A percentile compares a stretch with the other conserved stretches of the same genome.
These are phyloP conservation scores for Zonitis immaculata DNA, from an alignment of 2,888 invertebrate genomes.

Conservation along the genomic window DNA sequence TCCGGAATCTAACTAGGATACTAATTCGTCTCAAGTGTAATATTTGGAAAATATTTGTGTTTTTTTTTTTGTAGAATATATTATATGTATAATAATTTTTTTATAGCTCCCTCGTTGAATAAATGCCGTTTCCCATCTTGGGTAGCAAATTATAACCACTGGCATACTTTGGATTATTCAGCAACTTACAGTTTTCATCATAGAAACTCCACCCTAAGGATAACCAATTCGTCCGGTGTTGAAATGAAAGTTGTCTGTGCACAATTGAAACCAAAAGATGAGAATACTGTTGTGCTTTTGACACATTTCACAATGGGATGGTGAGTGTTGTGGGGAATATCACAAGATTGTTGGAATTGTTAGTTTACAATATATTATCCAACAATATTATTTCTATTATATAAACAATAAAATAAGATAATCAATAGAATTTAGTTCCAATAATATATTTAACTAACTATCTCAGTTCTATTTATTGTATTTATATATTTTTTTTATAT, in stretches of 20 bases:
- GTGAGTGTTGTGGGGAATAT: slow-evolving; percentile 50
- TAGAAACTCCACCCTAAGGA: slow-evolving; percentile 68
- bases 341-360: not conserved
- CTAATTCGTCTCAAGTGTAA: slow-evolving; percentile 18
- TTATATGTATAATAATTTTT: slow-evolving; percentile 4
- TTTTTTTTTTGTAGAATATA: no score
- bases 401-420: not conserved
- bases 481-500: not conserved
- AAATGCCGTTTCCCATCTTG: slow-evolving; percentile 84
- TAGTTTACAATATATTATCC: not conserved
- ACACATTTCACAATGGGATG: slow-evolving; percentile 72
- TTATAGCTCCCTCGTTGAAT: slow-evolving; percentile 64
- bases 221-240: slow-evolving; percentile 59
- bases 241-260: slow-evolving; percentile 65
- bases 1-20: no score
- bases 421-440: no score
- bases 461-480: not conserved
- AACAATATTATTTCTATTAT: not conserved
- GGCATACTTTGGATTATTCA: slow-evolving; percentile 86
- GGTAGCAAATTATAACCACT: slow-evolving; percentile 78
- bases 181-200: slow-evolving; percentile 83
- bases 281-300: slow-evolving; percentile 57
- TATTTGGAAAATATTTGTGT: slow-evolving; percentile 17
- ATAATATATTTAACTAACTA: no score
- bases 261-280: slow-evolving; percentile 57